phyloP scores from a whole-genome alignment of 2,888 invertebrate genomes.

The Physocephala rufipes region DNA sequence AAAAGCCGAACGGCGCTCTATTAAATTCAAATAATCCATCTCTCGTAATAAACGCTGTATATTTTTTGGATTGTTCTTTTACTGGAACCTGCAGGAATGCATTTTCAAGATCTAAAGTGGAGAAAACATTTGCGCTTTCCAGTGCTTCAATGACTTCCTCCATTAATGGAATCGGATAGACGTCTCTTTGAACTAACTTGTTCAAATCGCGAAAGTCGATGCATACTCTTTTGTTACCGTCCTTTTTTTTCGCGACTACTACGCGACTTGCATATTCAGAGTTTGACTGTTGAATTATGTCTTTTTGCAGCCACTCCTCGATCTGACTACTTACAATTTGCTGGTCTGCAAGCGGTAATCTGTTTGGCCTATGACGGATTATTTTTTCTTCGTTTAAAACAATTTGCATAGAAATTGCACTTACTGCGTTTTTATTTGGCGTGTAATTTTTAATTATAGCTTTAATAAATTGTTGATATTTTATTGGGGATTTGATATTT shows the following conservation, averaged over 20 bases:
- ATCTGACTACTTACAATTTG: not conserved
- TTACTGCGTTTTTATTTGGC: not conserved
- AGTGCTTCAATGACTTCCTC: not conserved
- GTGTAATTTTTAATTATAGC: not conserved
- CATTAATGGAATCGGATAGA: conserved; percentile 5
- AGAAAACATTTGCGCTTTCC: conserved; percentile 11
- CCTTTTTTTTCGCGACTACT: not conserved
- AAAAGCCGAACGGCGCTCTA: conserved; percentile 8
- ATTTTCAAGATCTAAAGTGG: not conserved
- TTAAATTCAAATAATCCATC: conserved; percentile 7
- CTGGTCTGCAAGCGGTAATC: conserved; percentile 1
- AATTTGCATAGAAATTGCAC: not conserved
- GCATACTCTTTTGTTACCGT: conserved; percentile 7
- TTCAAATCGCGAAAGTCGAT: not conserved
- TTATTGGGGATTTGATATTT: not conserved
- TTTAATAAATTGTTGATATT: not conserved
- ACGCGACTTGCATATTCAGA: not conserved
- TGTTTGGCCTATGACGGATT: not conserved
- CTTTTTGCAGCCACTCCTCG: not conserved
- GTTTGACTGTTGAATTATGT: no score
- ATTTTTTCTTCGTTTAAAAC: not conserved
- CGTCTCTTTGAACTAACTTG: not conserved
- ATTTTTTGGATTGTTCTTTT: not conserved
- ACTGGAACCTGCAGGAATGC: conserved; percentile 10
- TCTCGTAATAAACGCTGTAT: not conserved